Percentiles rank a stretch among this genome's conserved stretches.
phyloP scores from a whole-genome alignment of 1,140 invertebrate genomes.

The Aphaenogaster floridana region DNA sequence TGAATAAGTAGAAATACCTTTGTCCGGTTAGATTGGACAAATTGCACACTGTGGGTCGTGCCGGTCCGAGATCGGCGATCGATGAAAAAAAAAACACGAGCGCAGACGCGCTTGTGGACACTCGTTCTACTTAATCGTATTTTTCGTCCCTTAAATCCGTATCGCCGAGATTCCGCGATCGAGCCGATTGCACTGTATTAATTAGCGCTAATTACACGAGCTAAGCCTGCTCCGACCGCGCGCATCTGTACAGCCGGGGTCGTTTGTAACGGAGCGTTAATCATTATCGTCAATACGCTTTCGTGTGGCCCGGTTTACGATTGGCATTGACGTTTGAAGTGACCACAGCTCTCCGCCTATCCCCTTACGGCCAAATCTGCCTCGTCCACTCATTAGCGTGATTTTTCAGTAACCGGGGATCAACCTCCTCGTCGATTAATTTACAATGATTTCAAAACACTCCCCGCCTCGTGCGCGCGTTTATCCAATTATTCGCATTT shows the following conservation, averaged over 20 bases:
- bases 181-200: constrained; percentile 61
- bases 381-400: constrained; percentile 78
- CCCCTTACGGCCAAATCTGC: constrained; percentile 46
- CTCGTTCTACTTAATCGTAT: not conserved
- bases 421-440: constrained; percentile 70
- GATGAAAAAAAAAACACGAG: not conserved
- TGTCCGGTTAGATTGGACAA: no score
- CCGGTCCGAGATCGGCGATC: not conserved
- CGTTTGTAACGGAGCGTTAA: constrained; percentile 74
- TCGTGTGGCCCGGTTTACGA: constrained; percentile 65
- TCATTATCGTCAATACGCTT: constrained; percentile 70
- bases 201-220: constrained; percentile 77
- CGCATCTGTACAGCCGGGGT: constrained; percentile 35
- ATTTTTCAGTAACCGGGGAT: constrained; percentile 74
- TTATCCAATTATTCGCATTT: constrained; percentile 77
- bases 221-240: constrained; percentile 68
- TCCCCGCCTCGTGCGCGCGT: constrained; percentile 18
- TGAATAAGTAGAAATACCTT: no score
- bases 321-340: constrained; percentile 78
- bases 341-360: constrained; percentile 68
- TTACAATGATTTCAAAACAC: constrained; percentile 72
- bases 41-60: no score
- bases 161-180: constrained; percentile 30
- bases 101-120: no score
- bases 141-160: constrained; percentile 17